Evolutionary conservation across 2,888 invertebrate species (phyloP).

Genomic region (Beris chalybata): DNA sequence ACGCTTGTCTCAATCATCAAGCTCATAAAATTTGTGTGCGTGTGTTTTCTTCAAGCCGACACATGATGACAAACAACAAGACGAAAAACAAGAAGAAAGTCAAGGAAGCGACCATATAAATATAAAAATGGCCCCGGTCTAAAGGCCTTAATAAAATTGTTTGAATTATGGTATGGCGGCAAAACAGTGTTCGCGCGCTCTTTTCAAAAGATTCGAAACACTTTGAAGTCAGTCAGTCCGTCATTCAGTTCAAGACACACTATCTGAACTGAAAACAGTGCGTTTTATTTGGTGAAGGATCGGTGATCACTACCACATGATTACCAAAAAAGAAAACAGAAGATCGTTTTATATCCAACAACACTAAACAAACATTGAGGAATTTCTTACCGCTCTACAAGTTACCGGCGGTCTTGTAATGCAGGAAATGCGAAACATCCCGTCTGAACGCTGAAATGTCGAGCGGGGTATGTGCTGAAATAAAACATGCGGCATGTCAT

Average conservation of each 20-base stretch:
- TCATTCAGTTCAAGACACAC: slow-evolving; percentile 15
- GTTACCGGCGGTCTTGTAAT: slow-evolving; percentile 5
- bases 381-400: too few relatives aligned
- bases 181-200: slow-evolving; percentile 1
- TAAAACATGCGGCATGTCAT: slow-evolving; percentile 19
- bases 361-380: too few relatives aligned
- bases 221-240: slow-evolving; percentile 26
- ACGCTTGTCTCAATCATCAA: slow-evolving; percentile 22
- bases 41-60: too few relatives aligned
- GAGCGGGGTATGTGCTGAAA: slow-evolving; percentile 10
- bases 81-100: too few relatives aligned
- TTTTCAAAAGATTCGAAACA: slow-evolving; percentile 9
- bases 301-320: too few relatives aligned
- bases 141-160: slow-evolving; percentile 18
- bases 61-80: too few relatives aligned
- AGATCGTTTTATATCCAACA: too few relatives aligned
- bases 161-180: slow-evolving; percentile 28
- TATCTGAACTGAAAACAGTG: too few relatives aligned
- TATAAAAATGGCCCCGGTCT: too few relatives aligned
- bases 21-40: slow-evolving; percentile 19
- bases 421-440: slow-evolving; percentile 17
- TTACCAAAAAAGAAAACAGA: too few relatives aligned
- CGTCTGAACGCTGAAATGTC: slow-evolving; percentile 4
- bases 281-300: too few relatives aligned
- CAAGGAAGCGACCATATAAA: too few relatives aligned